Base-by-base conservation (phyloP, 1,140 invertebrate genomes). In the Pogonus chalceus region DNA sequence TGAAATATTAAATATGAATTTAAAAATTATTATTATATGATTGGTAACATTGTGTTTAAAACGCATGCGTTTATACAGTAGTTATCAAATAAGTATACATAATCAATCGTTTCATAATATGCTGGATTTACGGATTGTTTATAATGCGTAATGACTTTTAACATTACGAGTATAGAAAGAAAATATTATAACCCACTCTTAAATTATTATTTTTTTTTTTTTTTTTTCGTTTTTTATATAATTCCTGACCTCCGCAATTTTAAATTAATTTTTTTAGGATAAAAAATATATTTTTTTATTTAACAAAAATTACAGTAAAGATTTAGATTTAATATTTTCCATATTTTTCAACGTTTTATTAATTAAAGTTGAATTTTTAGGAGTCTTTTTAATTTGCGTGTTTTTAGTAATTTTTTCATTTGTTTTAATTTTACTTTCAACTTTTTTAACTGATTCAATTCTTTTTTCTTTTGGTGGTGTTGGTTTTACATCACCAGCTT, bases 31-130 rank as follows among this genome's bases (percentile, higher is more conserved):
- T n/a, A n/a, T n/a, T n/a, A n/a, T n/a, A n/a, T n/a, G n/a, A n/a
- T n/a, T n/a, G n/a, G n/a, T n/a, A n/a, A n/a, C n/a, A n/a, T n/a
- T n/a, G n/a, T n/a, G n/a, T n/a, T n/a, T n/a, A n/a, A 10, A 23
- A 26, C 57, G 59, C 59, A 54, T 53, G 56, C 61, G 61, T 56
- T n/a, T n/a, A n/a, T 35, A 22, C 48, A 48, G 52, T 46, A 31
- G 54, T 56, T 60, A 58, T 58, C 60, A 57, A 56, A 7, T 4
- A 31, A 31, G 26, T 31, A 48, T 54, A 49, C 26, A 55, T 60
- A 62, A 62, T 62, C 61, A 62, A 62, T 62, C 61, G 60, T 60
- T 51, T 58, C 54, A 55, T 60, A 62, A 62, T 60, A 60, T 55
- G n/a, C n/a, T n/a, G 54, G 56, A 60, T 58, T 21, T 47, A 47